phyloP scores from a whole-genome alignment of 2,797 vertebrate genomes.

The Helicolenus hilgendorfi region DNA sequence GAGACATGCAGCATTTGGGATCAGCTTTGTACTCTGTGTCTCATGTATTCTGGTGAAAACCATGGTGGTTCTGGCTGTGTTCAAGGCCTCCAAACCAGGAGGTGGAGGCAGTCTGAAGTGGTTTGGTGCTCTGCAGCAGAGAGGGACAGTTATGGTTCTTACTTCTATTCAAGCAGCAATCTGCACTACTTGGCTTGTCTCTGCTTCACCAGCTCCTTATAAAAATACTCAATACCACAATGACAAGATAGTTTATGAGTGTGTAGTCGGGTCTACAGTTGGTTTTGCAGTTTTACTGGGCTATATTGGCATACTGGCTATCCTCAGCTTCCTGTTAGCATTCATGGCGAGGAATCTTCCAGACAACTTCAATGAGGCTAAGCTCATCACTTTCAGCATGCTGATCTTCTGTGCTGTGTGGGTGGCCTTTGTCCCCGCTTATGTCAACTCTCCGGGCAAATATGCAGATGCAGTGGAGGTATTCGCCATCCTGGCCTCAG shows the following conservation, averaged over 20 bases:
- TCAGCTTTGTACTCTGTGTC: background rate
- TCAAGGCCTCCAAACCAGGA: background rate
- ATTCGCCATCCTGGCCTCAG: constrained; percentile 81
- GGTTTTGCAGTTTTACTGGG: constrained; percentile 49
- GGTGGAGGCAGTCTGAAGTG: constrained; percentile 36
- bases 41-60: background rate
- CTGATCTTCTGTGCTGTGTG: constrained; percentile 76
- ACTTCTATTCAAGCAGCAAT: background rate
- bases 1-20: constrained; percentile 64
- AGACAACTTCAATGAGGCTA: constrained; percentile 62
- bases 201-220: background rate
- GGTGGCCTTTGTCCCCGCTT: constrained; percentile 74
- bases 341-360: background rate
- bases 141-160: background rate
- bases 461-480: constrained; percentile 81
- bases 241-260: constrained; percentile 76
- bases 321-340: background rate
- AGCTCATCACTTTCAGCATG: constrained; percentile 81
- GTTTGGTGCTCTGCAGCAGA: background rate
- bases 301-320: background rate
- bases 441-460: constrained; percentile 83
- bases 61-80: background rate
- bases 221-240: constrained; percentile 40
- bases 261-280: constrained; percentile 63
- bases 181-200: background rate